A percentile compares a stretch with the other conserved stretches of the same genome.
Conservation (phyloP, 2,888 invertebrate species). For the Glyphotaelius pellucidus region DNA sequence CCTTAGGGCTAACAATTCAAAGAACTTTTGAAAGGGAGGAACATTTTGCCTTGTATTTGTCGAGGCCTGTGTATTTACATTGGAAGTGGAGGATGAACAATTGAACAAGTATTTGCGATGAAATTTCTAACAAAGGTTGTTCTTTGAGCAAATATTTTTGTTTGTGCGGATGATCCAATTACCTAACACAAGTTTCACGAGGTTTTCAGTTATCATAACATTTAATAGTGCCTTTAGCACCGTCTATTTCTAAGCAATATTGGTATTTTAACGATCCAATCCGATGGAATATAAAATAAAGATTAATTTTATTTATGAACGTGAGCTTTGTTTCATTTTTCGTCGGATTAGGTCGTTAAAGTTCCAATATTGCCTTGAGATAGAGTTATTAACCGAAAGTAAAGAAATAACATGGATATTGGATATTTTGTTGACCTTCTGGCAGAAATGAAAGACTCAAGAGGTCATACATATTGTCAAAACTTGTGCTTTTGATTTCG, state of each 20-base stretch:
- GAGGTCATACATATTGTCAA: no score
- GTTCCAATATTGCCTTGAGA: background rate
- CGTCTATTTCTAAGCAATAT: background rate
- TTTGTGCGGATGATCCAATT: background rate
- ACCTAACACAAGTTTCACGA: background rate
- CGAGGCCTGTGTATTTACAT: background rate
- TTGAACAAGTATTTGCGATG: background rate
- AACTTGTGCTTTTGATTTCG: no score
- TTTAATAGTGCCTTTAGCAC: background rate
- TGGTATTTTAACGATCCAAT: background rate
- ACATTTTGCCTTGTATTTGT: background rate
- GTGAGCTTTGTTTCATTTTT: background rate
- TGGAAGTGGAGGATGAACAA: background rate
- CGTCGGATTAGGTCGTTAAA: background rate
- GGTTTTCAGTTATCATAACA: background rate
- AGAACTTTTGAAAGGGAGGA: background rate
- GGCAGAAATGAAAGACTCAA: background rate
- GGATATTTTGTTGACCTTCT: background rate
- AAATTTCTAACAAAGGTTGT: background rate
- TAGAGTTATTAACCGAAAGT: background rate
- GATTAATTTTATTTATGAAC: background rate
- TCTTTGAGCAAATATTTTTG: background rate
- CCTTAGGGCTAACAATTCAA: background rate
- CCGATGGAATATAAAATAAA: background rate
- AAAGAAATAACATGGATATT: background rate